These are phyloP conservation scores for Isaurus tuberculatus DNA, from an alignment of 92 coral and sea anemone species.

Conservation along the genomic window DNA sequence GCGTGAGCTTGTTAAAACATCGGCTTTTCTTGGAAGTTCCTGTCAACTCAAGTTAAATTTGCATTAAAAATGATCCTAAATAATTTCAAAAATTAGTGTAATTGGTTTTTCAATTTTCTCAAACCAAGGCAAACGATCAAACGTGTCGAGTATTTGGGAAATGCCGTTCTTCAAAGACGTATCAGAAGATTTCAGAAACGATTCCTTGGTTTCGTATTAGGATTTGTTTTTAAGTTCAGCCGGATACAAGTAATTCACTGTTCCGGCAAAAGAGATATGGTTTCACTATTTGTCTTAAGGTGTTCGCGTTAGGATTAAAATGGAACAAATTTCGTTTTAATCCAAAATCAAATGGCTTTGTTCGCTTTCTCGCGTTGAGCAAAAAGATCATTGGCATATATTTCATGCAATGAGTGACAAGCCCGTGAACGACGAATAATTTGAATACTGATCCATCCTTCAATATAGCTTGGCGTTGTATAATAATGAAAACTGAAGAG, in stretches of 20 bases:
- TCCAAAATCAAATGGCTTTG: background rate
- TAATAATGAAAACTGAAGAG: background rate
- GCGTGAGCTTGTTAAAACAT: background rate
- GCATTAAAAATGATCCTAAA: background rate
- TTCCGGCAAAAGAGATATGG: background rate
- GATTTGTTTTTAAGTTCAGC: background rate
- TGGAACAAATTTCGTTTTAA: background rate
- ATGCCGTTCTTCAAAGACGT: background rate
- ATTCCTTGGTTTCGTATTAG: background rate
- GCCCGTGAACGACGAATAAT: background rate
- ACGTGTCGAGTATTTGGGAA: background rate
- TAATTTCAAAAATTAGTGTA: background rate
- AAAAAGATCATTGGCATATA: background rate
- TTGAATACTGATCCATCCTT: background rate
- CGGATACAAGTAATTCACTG: background rate
- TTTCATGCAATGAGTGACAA: background rate
- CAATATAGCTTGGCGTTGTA: background rate
- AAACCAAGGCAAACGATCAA: background rate
- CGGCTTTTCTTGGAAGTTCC: constrained; percentile 10
- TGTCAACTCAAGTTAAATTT: constrained; percentile 1
- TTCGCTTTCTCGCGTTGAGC: background rate
- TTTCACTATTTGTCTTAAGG: background rate
- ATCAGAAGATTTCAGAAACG: background rate
- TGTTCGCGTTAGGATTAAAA: background rate
- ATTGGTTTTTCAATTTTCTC: background rate